Percentiles rank a stretch among this genome's conserved stretches.
These are phyloP conservation scores for Pyrocephalus nanus DNA, from an alignment of 2,797 vertebrate species.

Conservation along the genomic window DNA sequence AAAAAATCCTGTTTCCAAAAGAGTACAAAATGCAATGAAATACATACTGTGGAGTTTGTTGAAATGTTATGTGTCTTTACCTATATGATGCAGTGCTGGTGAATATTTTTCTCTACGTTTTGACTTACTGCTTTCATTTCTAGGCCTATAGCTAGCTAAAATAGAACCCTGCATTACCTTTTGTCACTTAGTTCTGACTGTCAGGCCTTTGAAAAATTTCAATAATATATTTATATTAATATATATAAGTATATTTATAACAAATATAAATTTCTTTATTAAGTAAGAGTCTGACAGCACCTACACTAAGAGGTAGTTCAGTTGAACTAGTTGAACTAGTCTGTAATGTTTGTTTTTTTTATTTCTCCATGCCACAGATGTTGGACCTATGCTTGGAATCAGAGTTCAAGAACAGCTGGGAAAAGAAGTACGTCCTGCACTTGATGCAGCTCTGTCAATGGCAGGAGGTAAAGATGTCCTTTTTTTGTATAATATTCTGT, in stretches of 20 bases:
- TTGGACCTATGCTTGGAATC: constrained; percentile 85
- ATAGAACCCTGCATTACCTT: background rate
- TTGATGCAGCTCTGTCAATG: constrained; percentile 84
- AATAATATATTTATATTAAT: background rate
- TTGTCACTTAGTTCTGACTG: background rate
- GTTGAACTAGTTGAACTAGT: background rate
- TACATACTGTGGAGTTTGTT: background rate
- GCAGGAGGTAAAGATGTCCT: constrained; percentile 81
- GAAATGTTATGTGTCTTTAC: background rate
- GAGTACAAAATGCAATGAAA: background rate
- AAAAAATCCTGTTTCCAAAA: background rate
- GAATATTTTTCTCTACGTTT: background rate
- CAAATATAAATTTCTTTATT: background rate
- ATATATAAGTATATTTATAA: no score
- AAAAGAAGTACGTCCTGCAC: constrained; percentile 85
- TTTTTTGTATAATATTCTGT: background rate
- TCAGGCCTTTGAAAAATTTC: background rate
- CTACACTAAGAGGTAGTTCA: background rate
- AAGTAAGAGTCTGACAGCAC: background rate
- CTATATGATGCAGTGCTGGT: background rate
- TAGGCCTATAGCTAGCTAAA: background rate
- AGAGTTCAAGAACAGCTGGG: constrained; percentile 83
- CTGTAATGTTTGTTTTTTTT: background rate
- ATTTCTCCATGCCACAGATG: constrained; percentile 75
- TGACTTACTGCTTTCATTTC: background rate